Evolutionary conservation across 2,797 vertebrate species (phyloP), one percentile per base, ranked within the genome.

Genomic region (Cynodonichthys magdalenae): DNA sequence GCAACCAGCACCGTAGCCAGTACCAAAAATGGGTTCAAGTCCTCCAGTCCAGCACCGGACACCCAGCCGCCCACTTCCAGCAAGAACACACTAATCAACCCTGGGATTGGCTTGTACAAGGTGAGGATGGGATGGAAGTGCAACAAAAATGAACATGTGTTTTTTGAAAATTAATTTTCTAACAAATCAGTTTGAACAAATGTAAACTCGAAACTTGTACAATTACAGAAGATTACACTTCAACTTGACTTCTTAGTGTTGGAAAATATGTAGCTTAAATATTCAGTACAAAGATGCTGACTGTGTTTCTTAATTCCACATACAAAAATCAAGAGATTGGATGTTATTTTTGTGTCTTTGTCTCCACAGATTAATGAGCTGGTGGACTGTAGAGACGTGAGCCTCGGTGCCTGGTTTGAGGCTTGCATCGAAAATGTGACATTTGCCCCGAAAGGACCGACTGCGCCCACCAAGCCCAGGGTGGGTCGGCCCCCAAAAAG

Each of bases 401-500:
- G 91, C 91, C 95, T 98, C 66, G 97, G 98, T 46, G 94, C 97
- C 86, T 99, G 97, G 97, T 99, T 99, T 81, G 97, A 99, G 93
- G 97, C 96, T 82, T 94, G 94, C 81, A 93, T 99, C 71, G 95
- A 94, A 90, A 97, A 94, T 68, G 96, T 97, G 86, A 96, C 95
- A 50, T 92, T 87, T 54, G 85, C 90, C 79, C 90, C 92, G 79
- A 96, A 95, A 83, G 95, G 92, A 94, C 94, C 93, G 83, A 95
- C 94, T 52, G 61, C 74, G 2, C 85, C 92, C 60, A 80, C 94
- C 85, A 93, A 94, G 83, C 90, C 89, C 82, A 96, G 96, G 82
- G 94, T 95, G 86, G 94, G 94, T 63, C 94, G 92, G 76, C 86
- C 89, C 79, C 93, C 91, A 83, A 98, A 95, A 95, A 96, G 95